These are phyloP conservation scores for Cephus runcator DNA, from an alignment of 2,888 invertebrate genomes.

Conservation along the genomic window DNA sequence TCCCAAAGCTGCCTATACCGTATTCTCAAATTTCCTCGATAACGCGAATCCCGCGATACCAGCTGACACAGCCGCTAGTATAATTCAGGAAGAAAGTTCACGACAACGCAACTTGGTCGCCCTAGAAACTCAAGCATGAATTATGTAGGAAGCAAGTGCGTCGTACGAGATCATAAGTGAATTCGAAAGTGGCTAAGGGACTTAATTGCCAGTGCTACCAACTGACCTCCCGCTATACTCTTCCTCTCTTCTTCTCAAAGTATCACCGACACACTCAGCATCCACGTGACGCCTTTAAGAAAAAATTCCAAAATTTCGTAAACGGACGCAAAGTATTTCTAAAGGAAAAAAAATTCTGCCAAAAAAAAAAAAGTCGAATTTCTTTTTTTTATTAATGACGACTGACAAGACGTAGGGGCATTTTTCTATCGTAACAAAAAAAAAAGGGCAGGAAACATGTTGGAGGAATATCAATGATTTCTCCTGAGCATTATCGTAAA, in stretches of 20 bases:
- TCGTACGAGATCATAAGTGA: neutral
- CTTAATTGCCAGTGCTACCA: neutral
- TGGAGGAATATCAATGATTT: neutral
- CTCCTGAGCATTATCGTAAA: neutral
- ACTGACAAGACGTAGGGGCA: neutral
- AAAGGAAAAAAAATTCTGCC: too few relatives aligned
- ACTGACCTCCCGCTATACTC: neutral
- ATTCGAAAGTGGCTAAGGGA: neutral
- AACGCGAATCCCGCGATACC: neutral
- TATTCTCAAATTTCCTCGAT: neutral
- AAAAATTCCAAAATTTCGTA: neutral
- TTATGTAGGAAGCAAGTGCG: neutral
- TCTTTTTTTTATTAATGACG: neutral
- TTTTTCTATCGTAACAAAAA: neutral
- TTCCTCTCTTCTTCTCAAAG: neutral
- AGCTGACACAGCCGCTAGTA: neutral
- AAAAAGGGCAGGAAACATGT: neutral
- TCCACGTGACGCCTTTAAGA: neutral
- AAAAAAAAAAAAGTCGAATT: too few relatives aligned
- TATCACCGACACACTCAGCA: neutral
- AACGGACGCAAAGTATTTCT: neutral
- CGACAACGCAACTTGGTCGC: neutral
- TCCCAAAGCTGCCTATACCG: fast-evolving
- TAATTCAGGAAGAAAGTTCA: neutral
- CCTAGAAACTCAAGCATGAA: neutral